phyloP scores from a whole-genome alignment of 2,888 invertebrate species.

The Chrysina gloriosa region DNA sequence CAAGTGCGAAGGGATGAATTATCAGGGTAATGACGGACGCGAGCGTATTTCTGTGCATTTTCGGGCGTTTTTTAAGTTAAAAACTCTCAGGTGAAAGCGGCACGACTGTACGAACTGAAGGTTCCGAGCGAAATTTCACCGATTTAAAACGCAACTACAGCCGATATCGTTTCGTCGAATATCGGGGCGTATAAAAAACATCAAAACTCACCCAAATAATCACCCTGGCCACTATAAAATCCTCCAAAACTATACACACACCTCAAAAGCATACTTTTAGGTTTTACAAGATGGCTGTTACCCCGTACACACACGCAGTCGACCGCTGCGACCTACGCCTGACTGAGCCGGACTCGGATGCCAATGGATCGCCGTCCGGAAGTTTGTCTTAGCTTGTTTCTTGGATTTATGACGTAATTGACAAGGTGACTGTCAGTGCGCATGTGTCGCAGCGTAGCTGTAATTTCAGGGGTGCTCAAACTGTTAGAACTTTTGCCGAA shows the following conservation, averaged over 20 bases:
- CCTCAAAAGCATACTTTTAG: constrained; percentile 66
- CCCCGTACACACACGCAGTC: constrained; percentile 61
- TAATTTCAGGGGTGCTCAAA: constrained; percentile 54
- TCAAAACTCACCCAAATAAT: constrained; percentile 64
- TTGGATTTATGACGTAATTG: constrained; percentile 59
- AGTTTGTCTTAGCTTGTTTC: constrained; percentile 55
- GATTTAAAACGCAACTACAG: constrained; percentile 30
- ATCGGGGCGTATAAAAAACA: constrained; percentile 28
- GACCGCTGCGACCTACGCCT: constrained; percentile 56
- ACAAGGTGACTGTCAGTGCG: constrained; percentile 59
- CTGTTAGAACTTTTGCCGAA: constrained; percentile 46
- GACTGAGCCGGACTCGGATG: constrained; percentile 44
- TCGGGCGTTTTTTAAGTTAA: constrained; percentile 34
- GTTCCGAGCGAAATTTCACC: constrained; percentile 40
- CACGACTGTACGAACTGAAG: constrained; percentile 27
- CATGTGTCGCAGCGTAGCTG: constrained; percentile 49
- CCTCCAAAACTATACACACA: constrained; percentile 64
- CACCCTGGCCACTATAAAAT: constrained; percentile 60
- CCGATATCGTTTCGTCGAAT: constrained; percentile 23
- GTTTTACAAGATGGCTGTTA: constrained; percentile 66
- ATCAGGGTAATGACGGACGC: neutral
- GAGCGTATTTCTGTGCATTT: constrained; percentile 20
- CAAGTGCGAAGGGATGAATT: constrained; percentile 8
- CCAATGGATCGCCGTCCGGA: constrained; percentile 37
- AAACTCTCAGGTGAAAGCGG: constrained; percentile 45